phyloP scores from a whole-genome alignment of 2,888 invertebrate species.

The Lymantria monacha region DNA sequence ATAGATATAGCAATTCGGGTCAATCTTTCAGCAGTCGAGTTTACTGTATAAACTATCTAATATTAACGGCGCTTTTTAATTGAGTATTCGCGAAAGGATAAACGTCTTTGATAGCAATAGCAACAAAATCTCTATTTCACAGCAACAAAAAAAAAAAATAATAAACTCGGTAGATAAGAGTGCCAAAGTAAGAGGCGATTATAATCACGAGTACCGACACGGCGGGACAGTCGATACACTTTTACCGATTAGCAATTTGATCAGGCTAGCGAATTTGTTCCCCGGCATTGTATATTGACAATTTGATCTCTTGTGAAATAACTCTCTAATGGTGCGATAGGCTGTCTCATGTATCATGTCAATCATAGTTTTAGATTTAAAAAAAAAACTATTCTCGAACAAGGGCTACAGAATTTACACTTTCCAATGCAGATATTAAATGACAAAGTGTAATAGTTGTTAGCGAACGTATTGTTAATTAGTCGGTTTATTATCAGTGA shows the following conservation, averaged over 20 bases:
- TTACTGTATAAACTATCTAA: background rate
- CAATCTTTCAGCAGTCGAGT: background rate
- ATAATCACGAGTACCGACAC: conserved; percentile 39
- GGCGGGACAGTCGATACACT: conserved; percentile 53
- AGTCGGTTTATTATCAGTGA: too few relatives aligned
- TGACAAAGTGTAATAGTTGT: background rate
- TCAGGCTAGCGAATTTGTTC: conserved; percentile 39
- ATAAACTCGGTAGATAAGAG: conserved; percentile 4
- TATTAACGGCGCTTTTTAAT: background rate
- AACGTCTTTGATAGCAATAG: conserved; percentile 5
- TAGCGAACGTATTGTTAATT: too few relatives aligned
- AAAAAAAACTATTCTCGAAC: background rate
- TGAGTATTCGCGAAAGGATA: background rate
- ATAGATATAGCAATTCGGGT: too few relatives aligned
- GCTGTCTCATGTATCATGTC: conserved; percentile 9
- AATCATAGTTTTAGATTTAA: conserved; percentile 6
- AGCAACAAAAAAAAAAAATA: conserved; percentile 1
- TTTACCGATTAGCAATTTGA: conserved; percentile 61
- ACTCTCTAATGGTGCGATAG: conserved; percentile 12
- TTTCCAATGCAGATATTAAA: background rate
- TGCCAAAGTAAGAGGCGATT: conserved; percentile 40
- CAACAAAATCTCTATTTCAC: conserved; percentile 15
- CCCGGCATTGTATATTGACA: conserved; percentile 33
- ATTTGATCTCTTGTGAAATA: conserved; percentile 31
- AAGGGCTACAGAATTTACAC: background rate